Percentiles rank a stretch among this genome's conserved stretches.
phyloP scores from a whole-genome alignment of 2,888 invertebrate genomes.

The Ornithoptera priamus region DNA sequence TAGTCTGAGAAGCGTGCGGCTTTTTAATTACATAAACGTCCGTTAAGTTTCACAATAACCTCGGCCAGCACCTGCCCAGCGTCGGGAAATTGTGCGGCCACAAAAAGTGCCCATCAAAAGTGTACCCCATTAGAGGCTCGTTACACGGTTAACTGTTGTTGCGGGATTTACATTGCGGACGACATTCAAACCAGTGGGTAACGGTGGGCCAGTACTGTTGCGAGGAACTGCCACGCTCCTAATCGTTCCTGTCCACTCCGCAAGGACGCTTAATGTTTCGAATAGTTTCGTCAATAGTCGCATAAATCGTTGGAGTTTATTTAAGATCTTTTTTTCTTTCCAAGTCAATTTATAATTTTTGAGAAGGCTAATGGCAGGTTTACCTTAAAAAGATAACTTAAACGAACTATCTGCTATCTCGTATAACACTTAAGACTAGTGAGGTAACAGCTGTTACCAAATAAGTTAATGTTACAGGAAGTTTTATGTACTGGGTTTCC shows the following conservation, averaged over 20 bases:
- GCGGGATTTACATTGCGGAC: slow-evolving; percentile 17
- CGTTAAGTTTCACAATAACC: slow-evolving; percentile 10
- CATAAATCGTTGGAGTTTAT: too few species aligned
- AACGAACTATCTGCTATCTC: too few species aligned
- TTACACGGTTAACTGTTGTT: slow-evolving; percentile 11
- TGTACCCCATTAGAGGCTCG: slow-evolving; percentile 12
- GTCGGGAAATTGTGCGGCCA: slow-evolving; percentile 5
- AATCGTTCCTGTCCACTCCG: background rate
- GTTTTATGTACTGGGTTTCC: too few species aligned
- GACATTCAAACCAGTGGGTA: slow-evolving; percentile 11
- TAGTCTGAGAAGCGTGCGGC: background rate
- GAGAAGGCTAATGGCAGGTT: too few species aligned
- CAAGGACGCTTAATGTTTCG: background rate
- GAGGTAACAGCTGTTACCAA: too few species aligned
- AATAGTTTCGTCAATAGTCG: too few species aligned
- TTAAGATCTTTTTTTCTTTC: too few species aligned
- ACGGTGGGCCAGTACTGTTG: slow-evolving; percentile 18
- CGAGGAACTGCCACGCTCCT: background rate
- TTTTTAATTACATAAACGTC: background rate
- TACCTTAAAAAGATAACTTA: too few species aligned
- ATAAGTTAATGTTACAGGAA: too few species aligned
- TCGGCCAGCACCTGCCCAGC: slow-evolving; percentile 1
- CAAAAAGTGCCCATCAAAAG: slow-evolving; percentile 6
- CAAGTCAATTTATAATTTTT: too few species aligned
- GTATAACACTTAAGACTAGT: too few species aligned